Base-by-base conservation (phyloP, 2,888 invertebrate genomes). In the Argynnis bischoffii region DNA sequence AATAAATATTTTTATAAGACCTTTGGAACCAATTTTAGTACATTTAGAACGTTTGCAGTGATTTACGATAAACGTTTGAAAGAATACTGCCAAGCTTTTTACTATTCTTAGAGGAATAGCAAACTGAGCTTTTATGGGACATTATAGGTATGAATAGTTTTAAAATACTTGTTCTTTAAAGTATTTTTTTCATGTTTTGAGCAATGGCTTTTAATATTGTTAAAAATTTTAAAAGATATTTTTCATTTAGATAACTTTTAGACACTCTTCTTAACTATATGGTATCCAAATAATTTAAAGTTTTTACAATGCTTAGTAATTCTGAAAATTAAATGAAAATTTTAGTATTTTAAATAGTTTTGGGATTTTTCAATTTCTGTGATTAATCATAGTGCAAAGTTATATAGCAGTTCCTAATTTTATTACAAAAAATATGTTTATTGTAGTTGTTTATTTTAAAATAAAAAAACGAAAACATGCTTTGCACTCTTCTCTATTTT, bases 41-140 rank as follows among this genome's bases (percentile, higher is more conserved):
- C 14, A 56, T 55, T 63, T 48, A 21, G 51, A 51, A 26, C 51
- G 14, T 55, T 63, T 55, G 16, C 31, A 31, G 14, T 63, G 54
- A 60, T 66, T 66, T 60, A 66, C 60, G 54, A 48, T 55, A 31
- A 60, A 60, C 55, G 54, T 66, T 66, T 59, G 31, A 66, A 60
- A 55, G 66, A 66, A 48, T 63, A 51, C 46, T 48, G 16, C 47
- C 16, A 54, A 60, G 54, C 31, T 21, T 48, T 60, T 54, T 55
- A 15, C 56, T 13, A 18, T 57, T 57, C 46, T 57, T 57, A n/a
- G 16, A 13, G 16, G 15, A 64, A 57, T 55, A 51, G 56, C 41
- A 18, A 51, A n/a, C 5, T 41, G 35, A 6, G 53, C 46, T 57
- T 57, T 57, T 57, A 21, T 21, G 21, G 57, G 47, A 57, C 57